Percentiles rank a stretch among this genome's conserved stretches.
phyloP scores from a whole-genome alignment of 2,797 vertebrate species.

The Mormyrus hasselquistii region DNA sequence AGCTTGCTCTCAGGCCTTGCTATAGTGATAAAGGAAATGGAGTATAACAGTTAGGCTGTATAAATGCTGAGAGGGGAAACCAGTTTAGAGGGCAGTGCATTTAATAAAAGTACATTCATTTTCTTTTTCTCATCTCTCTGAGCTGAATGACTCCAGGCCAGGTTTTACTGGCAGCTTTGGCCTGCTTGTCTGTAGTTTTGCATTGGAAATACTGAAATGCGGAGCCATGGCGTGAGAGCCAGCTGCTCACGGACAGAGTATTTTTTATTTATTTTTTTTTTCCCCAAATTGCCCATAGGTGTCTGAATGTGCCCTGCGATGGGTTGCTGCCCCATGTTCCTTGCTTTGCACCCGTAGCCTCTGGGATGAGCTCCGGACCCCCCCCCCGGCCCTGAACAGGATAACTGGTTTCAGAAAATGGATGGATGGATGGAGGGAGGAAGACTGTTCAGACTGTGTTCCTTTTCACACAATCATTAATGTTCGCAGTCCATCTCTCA shows the following conservation, averaged over 20 bases:
- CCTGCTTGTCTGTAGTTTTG: conserved; percentile 7
- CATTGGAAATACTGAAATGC: conserved; percentile 3
- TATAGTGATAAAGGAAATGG: neutral
- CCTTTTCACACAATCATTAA: neutral
- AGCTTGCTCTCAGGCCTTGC: neutral
- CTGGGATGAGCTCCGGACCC: neutral
- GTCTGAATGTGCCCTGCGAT: neutral
- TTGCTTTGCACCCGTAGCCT: neutral
- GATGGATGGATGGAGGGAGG: neutral
- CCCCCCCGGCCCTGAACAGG: neutral
- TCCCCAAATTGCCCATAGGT: neutral
- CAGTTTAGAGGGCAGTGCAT: neutral
- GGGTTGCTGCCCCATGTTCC: neutral
- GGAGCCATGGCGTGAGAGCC: neutral
- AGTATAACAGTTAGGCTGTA: neutral
- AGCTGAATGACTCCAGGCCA: neutral
- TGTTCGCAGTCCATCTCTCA: neutral
- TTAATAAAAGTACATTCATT: neutral
- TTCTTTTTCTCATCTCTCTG: neutral
- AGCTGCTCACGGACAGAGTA: neutral
- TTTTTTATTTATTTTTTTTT: neutral
- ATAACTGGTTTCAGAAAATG: neutral
- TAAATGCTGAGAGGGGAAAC: neutral
- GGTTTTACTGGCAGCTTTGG: neutral
- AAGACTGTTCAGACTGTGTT: neutral